phyloP scores from a whole-genome alignment of 2,888 invertebrate genomes.

The Ormyrus rosae region DNA sequence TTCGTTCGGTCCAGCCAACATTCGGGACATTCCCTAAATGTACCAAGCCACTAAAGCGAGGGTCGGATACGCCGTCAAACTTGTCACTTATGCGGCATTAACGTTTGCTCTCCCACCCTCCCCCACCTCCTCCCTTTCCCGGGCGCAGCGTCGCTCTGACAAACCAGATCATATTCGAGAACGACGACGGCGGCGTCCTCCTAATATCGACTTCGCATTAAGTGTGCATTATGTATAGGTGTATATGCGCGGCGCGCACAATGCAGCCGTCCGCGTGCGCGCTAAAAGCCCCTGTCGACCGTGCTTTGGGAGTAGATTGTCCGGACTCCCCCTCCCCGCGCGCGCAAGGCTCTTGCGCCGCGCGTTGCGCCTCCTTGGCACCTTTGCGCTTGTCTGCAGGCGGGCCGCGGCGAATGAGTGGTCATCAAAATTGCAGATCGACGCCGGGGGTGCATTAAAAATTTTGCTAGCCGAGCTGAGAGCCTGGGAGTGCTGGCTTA shows the following conservation, averaged over 20 bases:
- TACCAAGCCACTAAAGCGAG: background rate
- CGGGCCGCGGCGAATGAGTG: background rate
- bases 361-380: too few species aligned
- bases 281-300: constrained; percentile 52
- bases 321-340: background rate
- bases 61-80: background rate
- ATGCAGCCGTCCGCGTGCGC: background rate
- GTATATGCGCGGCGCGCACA: background rate
- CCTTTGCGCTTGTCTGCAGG: background rate
- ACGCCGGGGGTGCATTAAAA: constrained; percentile 6
- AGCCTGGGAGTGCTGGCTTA: too few species aligned
- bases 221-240: constrained; percentile 39
- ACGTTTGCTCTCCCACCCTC: constrained; percentile 7
- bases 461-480: background rate
- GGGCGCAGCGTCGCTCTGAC: constrained; percentile 6
- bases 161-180: constrained; percentile 48
- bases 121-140: background rate
- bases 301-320: constrained; percentile 46
- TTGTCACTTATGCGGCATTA: constrained; percentile 35
- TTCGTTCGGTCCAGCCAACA: too few species aligned
- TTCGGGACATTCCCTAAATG: background rate
- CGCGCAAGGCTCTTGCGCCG: too few species aligned
- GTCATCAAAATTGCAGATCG: constrained; percentile 17
- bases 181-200: constrained; percentile 3
- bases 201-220: constrained; percentile 48